These are phyloP conservation scores for Bradypodion pumilum DNA, from an alignment of 2,797 vertebrate genomes.

Conservation along the genomic window DNA sequence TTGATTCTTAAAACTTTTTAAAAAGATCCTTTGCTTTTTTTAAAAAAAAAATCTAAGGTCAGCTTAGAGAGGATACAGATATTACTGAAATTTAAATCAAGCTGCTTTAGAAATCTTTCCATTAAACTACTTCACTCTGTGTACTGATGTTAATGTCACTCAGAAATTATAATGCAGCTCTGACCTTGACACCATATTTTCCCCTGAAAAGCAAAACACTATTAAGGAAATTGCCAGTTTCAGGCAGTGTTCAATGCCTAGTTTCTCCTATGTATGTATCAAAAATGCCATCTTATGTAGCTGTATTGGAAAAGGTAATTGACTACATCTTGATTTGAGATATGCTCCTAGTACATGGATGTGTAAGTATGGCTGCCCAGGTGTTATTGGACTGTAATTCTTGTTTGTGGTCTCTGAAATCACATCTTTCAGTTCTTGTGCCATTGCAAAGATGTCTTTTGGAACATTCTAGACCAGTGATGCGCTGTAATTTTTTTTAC, in stretches of 20 bases:
- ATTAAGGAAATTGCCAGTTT: background rate
- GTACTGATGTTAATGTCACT: background rate
- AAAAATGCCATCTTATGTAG: background rate
- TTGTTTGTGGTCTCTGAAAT: too few relatives aligned
- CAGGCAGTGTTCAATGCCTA: background rate
- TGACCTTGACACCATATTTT: background rate
- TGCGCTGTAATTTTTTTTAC: too few relatives aligned
- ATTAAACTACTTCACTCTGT: background rate
- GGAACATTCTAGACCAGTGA: too few relatives aligned
- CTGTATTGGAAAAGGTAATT: background rate
- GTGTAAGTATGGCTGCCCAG: too few relatives aligned
- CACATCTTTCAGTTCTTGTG: too few relatives aligned
- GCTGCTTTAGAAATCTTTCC: background rate
- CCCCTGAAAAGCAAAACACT: background rate
- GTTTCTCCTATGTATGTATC: background rate
- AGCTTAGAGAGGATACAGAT: background rate
- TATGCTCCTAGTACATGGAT: background rate
- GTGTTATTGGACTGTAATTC: too few relatives aligned
- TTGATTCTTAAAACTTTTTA: conserved; percentile 3
- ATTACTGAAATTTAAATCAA: background rate
- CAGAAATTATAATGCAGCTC: background rate
- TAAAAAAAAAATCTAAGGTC: background rate
- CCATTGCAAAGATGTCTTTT: too few relatives aligned
- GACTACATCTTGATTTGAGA: background rate
- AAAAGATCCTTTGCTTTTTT: too few relatives aligned